Base-by-base conservation (phyloP, 2,113 vertebrate species). In the Mionectes macconnelli region DNA sequence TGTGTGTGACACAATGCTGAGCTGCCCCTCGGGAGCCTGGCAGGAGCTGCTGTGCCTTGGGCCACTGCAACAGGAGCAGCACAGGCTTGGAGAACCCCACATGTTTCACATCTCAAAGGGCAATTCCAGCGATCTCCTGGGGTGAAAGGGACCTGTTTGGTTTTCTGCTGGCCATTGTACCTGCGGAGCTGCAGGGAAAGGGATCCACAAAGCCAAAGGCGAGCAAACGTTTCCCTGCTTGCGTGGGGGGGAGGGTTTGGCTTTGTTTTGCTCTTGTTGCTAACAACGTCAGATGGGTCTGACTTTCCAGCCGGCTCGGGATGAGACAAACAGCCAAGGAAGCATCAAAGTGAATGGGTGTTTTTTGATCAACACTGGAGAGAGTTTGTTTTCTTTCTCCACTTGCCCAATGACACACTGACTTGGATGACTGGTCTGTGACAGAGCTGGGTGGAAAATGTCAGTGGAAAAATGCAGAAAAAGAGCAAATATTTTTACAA, bases 401-500 rank as follows among this genome's bases (percentile, higher is more conserved):
- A 33, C 94, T 96, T 62, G 94, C 93, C 93, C 94, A 95, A 52
- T 96, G 96, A 96, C 94, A 95, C 94, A 95, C 83, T 75, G 89
- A 53, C 94, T 95, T 96, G 95, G 94, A 96, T 94, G 96, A 49
- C 88, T 92, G 75, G 23, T 89, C 96, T 79, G 94, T 95, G 93
- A 93, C 96, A 96, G 94, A 92, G 93, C 83, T 0, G 83, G 68
- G 37, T 95, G 94, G 95, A 95, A 97, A 97, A 96, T 93, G 92
- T 96, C 95, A 96, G 94, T 84, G 94, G 96, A 96, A 96, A 95
- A 96, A 96, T 78, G 90, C 93, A 95, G 91, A 70, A 97, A 93
- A 95, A 89, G 92, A 96, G 79, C 90, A 97, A 97, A 96, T 95
- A 95, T 93, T 96, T 95, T 93, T 86, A 94, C 94, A 94, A 96